Conservation (phyloP, 2,113 vertebrate genomes). For the Salvator merianae region DNA sequence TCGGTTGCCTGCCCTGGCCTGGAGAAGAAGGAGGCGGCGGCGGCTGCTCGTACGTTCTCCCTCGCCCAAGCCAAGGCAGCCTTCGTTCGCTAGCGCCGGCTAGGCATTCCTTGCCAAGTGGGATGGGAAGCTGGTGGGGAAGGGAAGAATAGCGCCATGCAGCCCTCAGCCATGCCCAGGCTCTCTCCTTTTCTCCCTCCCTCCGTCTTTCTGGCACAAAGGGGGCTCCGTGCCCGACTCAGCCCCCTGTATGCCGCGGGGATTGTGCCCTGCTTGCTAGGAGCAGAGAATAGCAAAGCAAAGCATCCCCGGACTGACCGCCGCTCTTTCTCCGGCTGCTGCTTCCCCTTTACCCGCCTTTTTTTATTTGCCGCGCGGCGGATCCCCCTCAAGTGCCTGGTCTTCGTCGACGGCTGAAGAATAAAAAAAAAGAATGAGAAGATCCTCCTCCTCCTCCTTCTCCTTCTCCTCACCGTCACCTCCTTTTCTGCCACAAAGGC, state of each 20-base stretch:
- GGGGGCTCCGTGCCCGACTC: not conserved
- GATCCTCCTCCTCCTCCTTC: too few relatives aligned
- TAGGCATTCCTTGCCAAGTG: not conserved
- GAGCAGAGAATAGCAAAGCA: too few relatives aligned
- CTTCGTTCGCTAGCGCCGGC: not conserved
- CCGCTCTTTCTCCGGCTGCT: not conserved
- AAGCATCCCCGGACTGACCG: too few relatives aligned
- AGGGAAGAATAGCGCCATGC: not conserved
- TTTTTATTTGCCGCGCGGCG: too few relatives aligned
- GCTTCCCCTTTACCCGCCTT: not conserved
- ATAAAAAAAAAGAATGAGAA: too few relatives aligned
- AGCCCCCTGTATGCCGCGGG: not conserved
- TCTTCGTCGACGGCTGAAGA: too few relatives aligned
- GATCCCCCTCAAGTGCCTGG: too few relatives aligned
- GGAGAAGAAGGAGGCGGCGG: not conserved
- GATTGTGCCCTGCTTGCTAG: not conserved
- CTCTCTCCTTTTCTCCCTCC: not conserved
- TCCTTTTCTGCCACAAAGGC: conserved; percentile 6
- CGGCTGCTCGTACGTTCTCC: too few relatives aligned
- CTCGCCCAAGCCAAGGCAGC: not conserved
- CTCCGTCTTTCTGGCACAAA: not conserved
- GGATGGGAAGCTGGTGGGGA: not conserved
- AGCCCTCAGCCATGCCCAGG: not conserved
- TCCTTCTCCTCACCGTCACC: not conserved
- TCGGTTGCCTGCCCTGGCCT: not conserved